These are phyloP conservation scores for Acanthurus leucopareius DNA, from an alignment of 2,797 vertebrate genomes.

Conservation along the genomic window DNA sequence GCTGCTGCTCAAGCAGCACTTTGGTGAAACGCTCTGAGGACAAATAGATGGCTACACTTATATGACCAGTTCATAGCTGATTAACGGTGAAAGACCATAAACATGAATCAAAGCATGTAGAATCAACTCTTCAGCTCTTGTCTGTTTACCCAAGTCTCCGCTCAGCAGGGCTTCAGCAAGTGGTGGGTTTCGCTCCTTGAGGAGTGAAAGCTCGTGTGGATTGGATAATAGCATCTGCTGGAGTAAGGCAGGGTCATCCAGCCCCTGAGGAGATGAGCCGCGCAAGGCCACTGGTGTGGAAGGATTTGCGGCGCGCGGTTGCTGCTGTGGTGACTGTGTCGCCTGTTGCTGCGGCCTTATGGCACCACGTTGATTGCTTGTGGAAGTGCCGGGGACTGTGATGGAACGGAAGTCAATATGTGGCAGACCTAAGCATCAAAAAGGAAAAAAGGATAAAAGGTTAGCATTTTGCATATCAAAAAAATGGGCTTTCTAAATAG, in stretches of 20 bases:
- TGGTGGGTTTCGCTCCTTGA: conserved; percentile 97
- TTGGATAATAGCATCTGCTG: conserved; percentile 97
- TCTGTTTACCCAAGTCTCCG: conserved; percentile 92
- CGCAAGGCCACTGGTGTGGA: conserved; percentile 71
- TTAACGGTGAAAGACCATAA: neutral
- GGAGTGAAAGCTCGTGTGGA: conserved; percentile 96
- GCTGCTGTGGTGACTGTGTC: conserved; percentile 57
- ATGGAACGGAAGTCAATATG: conserved; percentile 98
- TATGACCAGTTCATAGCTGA: neutral
- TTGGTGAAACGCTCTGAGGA: conserved; percentile 93
- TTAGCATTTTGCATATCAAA: neutral
- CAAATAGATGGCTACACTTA: conserved; percentile 19
- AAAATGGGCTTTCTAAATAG: neutral
- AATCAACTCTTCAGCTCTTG: neutral
- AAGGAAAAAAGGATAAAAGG: conserved; percentile 10
- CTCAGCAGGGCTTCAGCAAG: conserved; percentile 97
- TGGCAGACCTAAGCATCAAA: conserved; percentile 87
- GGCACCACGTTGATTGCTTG: conserved; percentile 70
- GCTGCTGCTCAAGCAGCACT: conserved; percentile 96
- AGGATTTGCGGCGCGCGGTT: conserved; percentile 61
- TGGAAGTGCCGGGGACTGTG: conserved; percentile 91
- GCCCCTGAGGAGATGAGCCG: conserved; percentile 90
- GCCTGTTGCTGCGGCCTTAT: conserved; percentile 73
- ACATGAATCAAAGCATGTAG: neutral
- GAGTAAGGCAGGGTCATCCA: conserved; percentile 95